Base-by-base conservation (phyloP, 2,797 vertebrate genomes). In the Sebastolobus altivelis region DNA sequence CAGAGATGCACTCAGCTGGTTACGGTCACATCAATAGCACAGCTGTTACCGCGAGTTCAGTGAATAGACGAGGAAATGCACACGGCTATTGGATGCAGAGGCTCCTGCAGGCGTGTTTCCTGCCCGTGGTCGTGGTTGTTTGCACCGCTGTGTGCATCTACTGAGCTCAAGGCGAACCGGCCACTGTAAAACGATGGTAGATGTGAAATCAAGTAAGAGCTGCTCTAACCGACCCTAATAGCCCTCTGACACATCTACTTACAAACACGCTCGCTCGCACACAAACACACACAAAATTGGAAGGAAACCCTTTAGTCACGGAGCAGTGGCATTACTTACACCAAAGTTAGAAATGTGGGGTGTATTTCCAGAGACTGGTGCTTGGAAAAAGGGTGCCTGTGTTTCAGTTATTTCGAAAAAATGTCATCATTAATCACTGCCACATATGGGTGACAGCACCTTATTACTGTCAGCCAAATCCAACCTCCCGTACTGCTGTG, bases 141-240 rank as follows among this genome's bases (percentile, higher is more conserved):
- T 68, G 56, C 75, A 76, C 73, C 80, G 74, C 78, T 80, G 75
- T 87, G 75, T 73, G 68, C 54, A 65, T 75, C 80, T 33, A 59
- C 75, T 75, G 75, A 87, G 82, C 81, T 70, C 65, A 66, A 65
- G 73, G 82, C 84, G 54, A 84, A 87, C 33, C 18, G 65, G 75
- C 80, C 71, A 58, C 65, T 66, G 65, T 68, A 78, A 85, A 91
- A 82, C 82, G 90, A 89, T 59, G 72, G 65, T 67, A 84, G 69
- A 84, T 84, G 88, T 89, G 89, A 84, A 88, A 88, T 87, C 77
- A 86, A 89, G 81, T 83, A 75, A 89, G 72, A 91, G 60, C 13
- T 55, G 65, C 81, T 90, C 90, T 89, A 92, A 91, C 79, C 35
- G 72, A 73, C 79, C 75, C n/a, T 90, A 88, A 88, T 83, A 79